These are phyloP conservation scores for Muscicapa adusta DNA, from an alignment of 2,113 vertebrate genomes.

Conservation along the genomic window DNA sequence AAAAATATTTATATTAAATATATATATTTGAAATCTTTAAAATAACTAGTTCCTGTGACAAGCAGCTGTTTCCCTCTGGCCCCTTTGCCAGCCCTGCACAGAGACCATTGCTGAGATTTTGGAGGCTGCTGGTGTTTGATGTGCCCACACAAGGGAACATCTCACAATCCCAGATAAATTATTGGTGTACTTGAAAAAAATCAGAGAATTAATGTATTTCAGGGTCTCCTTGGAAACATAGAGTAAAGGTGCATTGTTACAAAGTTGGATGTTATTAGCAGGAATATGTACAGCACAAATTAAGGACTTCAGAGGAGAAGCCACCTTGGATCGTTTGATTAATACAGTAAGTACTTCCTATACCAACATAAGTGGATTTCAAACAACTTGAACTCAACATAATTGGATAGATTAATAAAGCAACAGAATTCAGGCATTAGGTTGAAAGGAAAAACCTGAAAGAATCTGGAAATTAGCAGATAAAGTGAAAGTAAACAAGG, in stretches of 20 bases:
- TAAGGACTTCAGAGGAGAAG: conserved; percentile 27
- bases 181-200: background rate
- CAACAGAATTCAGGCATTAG: conserved; percentile 7
- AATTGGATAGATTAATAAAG: conserved; percentile 36
- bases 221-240: background rate
- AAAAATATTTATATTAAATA: background rate
- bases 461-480: background rate
- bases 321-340: conserved; percentile 20
- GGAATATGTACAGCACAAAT: conserved; percentile 9
- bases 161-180: background rate
- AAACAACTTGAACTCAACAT: conserved; percentile 26
- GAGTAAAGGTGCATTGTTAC: background rate
- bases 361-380: conserved; percentile 35
- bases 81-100: background rate
- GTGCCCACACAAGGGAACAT: background rate
- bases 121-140: background rate
- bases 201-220: background rate
- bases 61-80: background rate
- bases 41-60: background rate
- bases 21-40: background rate
- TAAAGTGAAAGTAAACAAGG: background rate
- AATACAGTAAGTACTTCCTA: conserved; percentile 43
- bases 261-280: background rate
- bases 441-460: conserved; percentile 9
- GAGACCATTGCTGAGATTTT: background rate